phyloP scores from a whole-genome alignment of 92 coral and sea anemone species.

The Porites divaricata region DNA sequence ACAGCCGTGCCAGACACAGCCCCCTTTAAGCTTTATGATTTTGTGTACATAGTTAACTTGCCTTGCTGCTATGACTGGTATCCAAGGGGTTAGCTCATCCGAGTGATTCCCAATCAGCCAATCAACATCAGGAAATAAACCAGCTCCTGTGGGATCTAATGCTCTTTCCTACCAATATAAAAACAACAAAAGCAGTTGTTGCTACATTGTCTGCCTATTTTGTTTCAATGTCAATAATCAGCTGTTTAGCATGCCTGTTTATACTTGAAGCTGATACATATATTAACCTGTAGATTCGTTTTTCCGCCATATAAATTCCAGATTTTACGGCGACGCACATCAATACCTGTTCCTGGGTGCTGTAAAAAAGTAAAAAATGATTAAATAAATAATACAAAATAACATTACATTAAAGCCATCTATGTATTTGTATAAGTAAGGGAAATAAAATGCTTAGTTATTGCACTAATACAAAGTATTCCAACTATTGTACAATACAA shows the following conservation, averaged over 20 bases:
- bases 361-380: slow-evolving; percentile 7
- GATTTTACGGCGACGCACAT: slow-evolving; percentile 91
- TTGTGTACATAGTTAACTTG: neutral
- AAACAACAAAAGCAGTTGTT: too few relatives aligned
- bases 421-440: too few relatives aligned
- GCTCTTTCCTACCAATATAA: slow-evolving; percentile 68
- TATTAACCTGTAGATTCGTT: slow-evolving; percentile 76
- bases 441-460: too few relatives aligned
- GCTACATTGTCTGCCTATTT: too few relatives aligned
- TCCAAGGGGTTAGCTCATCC: slow-evolving; percentile 98
- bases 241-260: too few relatives aligned
- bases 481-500: too few relatives aligned
- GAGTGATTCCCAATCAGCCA: slow-evolving; percentile 99
- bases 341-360: slow-evolving; percentile 95
- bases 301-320: slow-evolving; percentile 87
- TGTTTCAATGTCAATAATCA: too few relatives aligned
- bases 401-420: too few relatives aligned
- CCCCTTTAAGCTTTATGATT: too few relatives aligned
- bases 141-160: slow-evolving; percentile 81
- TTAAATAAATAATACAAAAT: too few relatives aligned
- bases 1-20: too few relatives aligned
- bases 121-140: slow-evolving; percentile 82
- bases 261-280: neutral
- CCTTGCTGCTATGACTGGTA: slow-evolving; percentile 98
- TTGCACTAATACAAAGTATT: too few relatives aligned